Evolutionary conservation across 2,888 invertebrate genomes (phyloP).

Genomic region (Lobophora halterata): DNA sequence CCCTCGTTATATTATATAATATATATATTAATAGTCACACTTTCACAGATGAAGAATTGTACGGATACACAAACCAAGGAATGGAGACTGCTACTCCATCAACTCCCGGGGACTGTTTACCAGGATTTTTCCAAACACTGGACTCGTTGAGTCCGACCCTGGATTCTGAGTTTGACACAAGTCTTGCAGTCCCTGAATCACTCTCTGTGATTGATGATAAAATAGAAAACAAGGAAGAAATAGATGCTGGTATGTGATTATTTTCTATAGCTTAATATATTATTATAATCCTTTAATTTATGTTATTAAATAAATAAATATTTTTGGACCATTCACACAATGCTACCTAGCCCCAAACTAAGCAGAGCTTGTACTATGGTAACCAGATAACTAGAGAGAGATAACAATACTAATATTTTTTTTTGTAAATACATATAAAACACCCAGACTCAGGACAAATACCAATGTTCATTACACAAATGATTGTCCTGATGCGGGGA

Average conservation of each 20-base stretch:
- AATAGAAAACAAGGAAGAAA: slow-evolving; percentile 53
- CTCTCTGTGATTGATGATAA: slow-evolving; percentile 83
- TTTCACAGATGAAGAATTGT: slow-evolving; percentile 67
- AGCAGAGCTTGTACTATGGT: too few relatives aligned
- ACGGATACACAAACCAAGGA: slow-evolving; percentile 71
- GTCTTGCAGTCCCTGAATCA: slow-evolving; percentile 88
- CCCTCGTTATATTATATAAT: slow-evolving; percentile 5
- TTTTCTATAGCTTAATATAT: too few relatives aligned
- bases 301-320: too few relatives aligned
- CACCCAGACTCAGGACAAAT: too few relatives aligned
- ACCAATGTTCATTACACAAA: too few relatives aligned
- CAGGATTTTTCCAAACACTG: slow-evolving; percentile 70
- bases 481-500: too few relatives aligned
- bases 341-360: too few relatives aligned
- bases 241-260: slow-evolving; percentile 38
- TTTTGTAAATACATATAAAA: too few relatives aligned
- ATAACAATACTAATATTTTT: too few relatives aligned
- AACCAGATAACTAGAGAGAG: too few relatives aligned
- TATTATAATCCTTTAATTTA: too few relatives aligned
- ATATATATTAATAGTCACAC: slow-evolving; percentile 3
- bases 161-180: slow-evolving; percentile 91
- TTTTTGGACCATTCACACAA: too few relatives aligned
- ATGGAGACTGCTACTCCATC: slow-evolving; percentile 71
- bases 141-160: slow-evolving; percentile 75
- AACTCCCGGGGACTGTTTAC: slow-evolving; percentile 65